These are phyloP conservation scores for Drosophila suboccidentalis DNA, from an alignment of 2,888 invertebrate genomes.

Conservation along the genomic window DNA sequence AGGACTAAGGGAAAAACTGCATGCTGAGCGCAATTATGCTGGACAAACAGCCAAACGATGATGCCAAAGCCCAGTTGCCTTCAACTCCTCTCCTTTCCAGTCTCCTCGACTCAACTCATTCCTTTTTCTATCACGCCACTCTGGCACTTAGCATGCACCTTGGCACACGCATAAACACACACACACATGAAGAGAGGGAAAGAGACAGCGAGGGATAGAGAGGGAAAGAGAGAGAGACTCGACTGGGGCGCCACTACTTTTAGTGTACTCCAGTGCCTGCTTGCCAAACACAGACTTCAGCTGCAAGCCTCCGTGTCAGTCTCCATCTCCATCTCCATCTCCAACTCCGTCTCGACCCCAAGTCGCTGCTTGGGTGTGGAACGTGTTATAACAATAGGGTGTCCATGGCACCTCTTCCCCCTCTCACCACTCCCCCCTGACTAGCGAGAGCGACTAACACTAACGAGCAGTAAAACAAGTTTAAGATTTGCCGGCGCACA, in stretches of 20 bases:
- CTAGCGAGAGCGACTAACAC: conserved; percentile 66
- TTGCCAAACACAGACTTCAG: conserved; percentile 68
- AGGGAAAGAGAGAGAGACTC: not conserved
- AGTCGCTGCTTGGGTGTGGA: conserved; percentile 43
- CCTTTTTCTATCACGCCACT: not conserved
- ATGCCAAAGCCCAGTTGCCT: conserved; percentile 24
- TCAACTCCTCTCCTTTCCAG: not conserved
- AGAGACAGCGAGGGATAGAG: not conserved
- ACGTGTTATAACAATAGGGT: conserved; percentile 78
- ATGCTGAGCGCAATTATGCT: conserved; percentile 82
- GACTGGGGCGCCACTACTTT: conserved; percentile 45
- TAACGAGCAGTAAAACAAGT: conserved; percentile 82
- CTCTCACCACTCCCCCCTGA: conserved; percentile 23
- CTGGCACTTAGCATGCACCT: conserved; percentile 79
- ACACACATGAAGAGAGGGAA: conserved; percentile 24
- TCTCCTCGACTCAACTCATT: not conserved
- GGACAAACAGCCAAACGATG: conserved; percentile 67
- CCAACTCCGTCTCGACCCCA: conserved; percentile 11
- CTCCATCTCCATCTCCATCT: conserved; percentile 3
- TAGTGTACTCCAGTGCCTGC: conserved; percentile 62
- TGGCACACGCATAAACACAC: conserved; percentile 60
- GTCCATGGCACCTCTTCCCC: conserved; percentile 54
- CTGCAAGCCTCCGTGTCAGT: conserved; percentile 24
- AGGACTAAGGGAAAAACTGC: conserved; percentile 60
- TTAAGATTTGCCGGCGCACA: conserved; percentile 78